Percentiles rank a stretch among this genome's conserved stretches.
These are phyloP conservation scores for Brachyalestes nurse DNA, from an alignment of 2,797 vertebrate species.

Conservation along the genomic window DNA sequence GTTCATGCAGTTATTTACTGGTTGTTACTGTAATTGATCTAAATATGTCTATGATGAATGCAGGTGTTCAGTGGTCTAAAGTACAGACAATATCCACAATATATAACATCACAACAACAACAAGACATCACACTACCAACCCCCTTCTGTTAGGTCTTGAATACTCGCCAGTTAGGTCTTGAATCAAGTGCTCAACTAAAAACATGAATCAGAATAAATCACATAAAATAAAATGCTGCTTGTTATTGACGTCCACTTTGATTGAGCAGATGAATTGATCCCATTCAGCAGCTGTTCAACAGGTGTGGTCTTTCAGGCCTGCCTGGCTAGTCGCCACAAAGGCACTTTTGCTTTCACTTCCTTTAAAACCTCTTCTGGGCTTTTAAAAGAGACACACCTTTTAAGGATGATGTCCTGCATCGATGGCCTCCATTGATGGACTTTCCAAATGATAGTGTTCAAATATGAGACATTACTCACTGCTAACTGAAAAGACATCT, in stretches of 20 bases:
- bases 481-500: constrained; percentile 12
- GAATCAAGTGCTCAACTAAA: constrained; percentile 8
- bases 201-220: constrained; percentile 10
- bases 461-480: constrained; percentile 14
- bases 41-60: no score
- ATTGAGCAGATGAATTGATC: constrained; percentile 10
- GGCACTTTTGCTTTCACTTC: constrained; percentile 20
- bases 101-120: not conserved
- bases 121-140: not conserved
- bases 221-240: not conserved
- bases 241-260: not conserved
- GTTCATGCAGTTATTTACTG: no score
- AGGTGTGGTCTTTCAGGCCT: not conserved
- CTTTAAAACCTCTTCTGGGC: constrained; percentile 36
- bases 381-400: constrained; percentile 27
- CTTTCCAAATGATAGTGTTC: constrained; percentile 41
- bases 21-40: no score
- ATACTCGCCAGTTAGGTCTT: not conserved
- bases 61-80: no score
- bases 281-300: constrained; percentile 24
- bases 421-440: constrained; percentile 42
- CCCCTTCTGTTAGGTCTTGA: not conserved
- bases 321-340: constrained; percentile 28
- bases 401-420: constrained; percentile 14
- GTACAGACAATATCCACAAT: not conserved